Conservation (phyloP, 2,888 invertebrate genomes). For the Melanchra persicariae region DNA sequence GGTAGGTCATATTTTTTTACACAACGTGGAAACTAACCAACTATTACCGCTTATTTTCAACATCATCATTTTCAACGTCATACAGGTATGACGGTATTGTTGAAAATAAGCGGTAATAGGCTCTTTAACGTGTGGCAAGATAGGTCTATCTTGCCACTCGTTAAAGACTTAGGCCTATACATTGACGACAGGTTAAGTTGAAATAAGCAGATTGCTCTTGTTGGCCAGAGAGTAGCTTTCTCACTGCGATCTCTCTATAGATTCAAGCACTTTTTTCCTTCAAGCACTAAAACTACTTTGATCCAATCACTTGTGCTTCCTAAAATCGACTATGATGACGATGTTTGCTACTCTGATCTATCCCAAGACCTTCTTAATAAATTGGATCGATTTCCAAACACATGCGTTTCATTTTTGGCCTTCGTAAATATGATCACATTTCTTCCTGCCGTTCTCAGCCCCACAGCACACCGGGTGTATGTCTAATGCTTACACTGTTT, state of each 20-base stretch:
- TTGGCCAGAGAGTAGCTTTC: neutral
- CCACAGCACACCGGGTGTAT: no score
- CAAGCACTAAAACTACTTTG: neutral
- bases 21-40: no score
- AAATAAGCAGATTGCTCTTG: neutral
- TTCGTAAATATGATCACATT: neutral
- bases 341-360: neutral
- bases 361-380: neutral
- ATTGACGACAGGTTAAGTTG: neutral
- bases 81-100: no score
- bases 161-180: neutral
- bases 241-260: no score
- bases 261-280: neutral
- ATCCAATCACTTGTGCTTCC: neutral
- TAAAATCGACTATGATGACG: neutral
- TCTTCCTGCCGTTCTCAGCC: no score
- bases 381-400: neutral
- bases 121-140: no score
- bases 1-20: no score
- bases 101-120: no score
- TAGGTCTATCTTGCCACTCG: neutral
- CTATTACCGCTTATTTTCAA: no score
- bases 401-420: neutral
- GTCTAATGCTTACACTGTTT: neutral
- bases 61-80: no score